phyloP scores from a whole-genome alignment of 2,888 invertebrate species.

The Microctonus aethiopoides region DNA sequence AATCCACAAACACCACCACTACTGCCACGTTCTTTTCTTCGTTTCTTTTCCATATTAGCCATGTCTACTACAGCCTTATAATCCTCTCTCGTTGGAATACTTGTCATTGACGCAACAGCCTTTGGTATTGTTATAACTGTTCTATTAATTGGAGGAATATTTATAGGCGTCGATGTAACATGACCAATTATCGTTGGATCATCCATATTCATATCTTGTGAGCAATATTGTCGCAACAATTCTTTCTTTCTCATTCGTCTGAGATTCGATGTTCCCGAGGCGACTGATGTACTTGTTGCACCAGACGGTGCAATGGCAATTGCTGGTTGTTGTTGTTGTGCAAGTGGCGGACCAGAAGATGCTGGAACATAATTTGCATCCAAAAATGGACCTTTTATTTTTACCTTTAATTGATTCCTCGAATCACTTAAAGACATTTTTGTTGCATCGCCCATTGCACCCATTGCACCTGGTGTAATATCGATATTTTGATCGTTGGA shows the following conservation, averaged over 20 bases:
- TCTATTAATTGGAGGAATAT: slow-evolving; percentile 73
- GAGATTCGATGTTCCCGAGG: slow-evolving; percentile 78
- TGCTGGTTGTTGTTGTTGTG: slow-evolving; percentile 68
- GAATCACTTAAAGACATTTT: slow-evolving; percentile 84
- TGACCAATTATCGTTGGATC: slow-evolving; percentile 74
- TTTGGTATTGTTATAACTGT: slow-evolving; percentile 87
- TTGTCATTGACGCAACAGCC: slow-evolving; percentile 89
- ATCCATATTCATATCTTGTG: slow-evolving; percentile 84
- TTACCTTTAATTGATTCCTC: slow-evolving; percentile 87
- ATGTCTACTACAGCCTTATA: slow-evolving; percentile 77
- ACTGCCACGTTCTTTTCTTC: slow-evolving; percentile 70
- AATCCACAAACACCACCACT: slow-evolving; percentile 51
- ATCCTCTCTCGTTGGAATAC: slow-evolving; percentile 87
- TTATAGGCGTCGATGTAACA: slow-evolving; percentile 71
- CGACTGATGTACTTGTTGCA: slow-evolving; percentile 68
- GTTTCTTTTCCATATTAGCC: slow-evolving; percentile 77
- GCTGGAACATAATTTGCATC: slow-evolving; percentile 77
- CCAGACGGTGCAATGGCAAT: slow-evolving; percentile 60
- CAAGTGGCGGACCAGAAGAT: slow-evolving; percentile 72
- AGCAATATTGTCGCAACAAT: slow-evolving; percentile 84
- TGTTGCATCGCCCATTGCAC: slow-evolving; percentile 68
- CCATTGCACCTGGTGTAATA: slow-evolving; percentile 59
- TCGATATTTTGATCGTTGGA: slow-evolving; percentile 45
- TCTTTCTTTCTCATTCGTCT: slow-evolving; percentile 92
- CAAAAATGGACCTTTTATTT: slow-evolving; percentile 89